Evolutionary conservation across 2,113 vertebrate genomes (phyloP).

Genomic region (Dromas ardeola): DNA sequence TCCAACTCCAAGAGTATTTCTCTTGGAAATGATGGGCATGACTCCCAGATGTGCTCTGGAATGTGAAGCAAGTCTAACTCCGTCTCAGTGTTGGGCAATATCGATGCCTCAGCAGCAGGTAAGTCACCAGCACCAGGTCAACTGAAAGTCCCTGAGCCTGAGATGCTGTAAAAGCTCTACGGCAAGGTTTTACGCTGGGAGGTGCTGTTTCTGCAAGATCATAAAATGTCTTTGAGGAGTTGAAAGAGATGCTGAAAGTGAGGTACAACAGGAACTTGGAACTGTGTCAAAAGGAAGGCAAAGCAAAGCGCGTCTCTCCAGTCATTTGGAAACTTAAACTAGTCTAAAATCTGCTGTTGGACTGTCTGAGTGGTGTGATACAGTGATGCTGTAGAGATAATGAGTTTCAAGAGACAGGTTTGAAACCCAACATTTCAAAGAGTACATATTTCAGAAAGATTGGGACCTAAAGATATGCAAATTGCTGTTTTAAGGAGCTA

Average conservation of each 20-base stretch:
- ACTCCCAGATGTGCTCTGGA: background rate
- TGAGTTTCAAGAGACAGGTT: background rate
- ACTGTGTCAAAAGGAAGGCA: background rate
- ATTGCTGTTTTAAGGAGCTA: background rate
- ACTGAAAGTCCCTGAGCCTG: background rate
- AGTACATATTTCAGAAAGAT: background rate
- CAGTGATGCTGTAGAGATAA: background rate
- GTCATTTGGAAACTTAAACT: background rate
- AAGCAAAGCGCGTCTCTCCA: background rate
- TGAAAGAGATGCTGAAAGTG: background rate
- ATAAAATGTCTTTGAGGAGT: conserved; percentile 20
- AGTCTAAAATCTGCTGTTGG: background rate
- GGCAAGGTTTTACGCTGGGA: background rate
- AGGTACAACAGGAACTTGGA: background rate
- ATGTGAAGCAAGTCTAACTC: background rate
- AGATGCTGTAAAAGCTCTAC: background rate
- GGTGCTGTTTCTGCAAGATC: background rate
- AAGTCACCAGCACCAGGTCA: background rate
- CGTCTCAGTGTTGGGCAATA: background rate
- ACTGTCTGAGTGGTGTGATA: background rate
- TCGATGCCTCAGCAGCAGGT: background rate
- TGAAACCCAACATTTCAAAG: background rate
- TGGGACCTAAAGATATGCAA: background rate
- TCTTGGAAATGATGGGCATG: background rate
- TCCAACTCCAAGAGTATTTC: too few species aligned